Conservation (phyloP, 2,888 invertebrate species). For the Xestia xanthographa region DNA sequence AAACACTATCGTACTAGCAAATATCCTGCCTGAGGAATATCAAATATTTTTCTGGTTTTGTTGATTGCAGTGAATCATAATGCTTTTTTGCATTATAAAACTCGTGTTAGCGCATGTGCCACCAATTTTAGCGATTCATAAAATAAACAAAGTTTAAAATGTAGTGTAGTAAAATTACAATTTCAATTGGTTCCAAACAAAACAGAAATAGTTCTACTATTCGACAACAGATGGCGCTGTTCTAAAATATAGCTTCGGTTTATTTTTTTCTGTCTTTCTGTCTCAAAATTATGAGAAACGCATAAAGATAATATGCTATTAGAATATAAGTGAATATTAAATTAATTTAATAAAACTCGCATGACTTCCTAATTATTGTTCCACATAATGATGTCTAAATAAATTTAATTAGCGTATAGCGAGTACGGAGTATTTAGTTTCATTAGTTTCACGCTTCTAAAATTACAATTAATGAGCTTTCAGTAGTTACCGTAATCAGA, state of each 20-base stretch:
- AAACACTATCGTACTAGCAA: no score
- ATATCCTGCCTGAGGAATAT: no score
- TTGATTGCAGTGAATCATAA: no score
- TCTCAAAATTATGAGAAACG: neutral
- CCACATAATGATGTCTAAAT: neutral
- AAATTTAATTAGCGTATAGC: neutral
- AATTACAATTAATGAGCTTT: constrained; percentile 41
- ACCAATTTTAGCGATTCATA: no score
- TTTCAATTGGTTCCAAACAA: no score
- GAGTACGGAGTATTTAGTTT: neutral
- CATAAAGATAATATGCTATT: no score
- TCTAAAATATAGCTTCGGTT: neutral
- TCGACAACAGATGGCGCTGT: constrained; percentile 77
- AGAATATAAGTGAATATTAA: neutral
- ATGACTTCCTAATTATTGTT: neutral
- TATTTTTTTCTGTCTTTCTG: neutral
- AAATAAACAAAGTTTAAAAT: no score
- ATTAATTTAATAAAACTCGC: neutral
- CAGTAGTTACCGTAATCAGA: constrained; percentile 23
- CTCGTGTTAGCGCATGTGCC: no score
- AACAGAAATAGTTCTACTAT: constrained; percentile 64
- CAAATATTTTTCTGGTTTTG: no score
- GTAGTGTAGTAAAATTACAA: no score
- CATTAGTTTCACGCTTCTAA: constrained; percentile 47
- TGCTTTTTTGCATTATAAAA: no score